A percentile compares a stretch with the other conserved stretches of the same genome.
Evolutionary conservation across 2,888 invertebrate species (phyloP).

Genomic region (Philaethria dido): DNA sequence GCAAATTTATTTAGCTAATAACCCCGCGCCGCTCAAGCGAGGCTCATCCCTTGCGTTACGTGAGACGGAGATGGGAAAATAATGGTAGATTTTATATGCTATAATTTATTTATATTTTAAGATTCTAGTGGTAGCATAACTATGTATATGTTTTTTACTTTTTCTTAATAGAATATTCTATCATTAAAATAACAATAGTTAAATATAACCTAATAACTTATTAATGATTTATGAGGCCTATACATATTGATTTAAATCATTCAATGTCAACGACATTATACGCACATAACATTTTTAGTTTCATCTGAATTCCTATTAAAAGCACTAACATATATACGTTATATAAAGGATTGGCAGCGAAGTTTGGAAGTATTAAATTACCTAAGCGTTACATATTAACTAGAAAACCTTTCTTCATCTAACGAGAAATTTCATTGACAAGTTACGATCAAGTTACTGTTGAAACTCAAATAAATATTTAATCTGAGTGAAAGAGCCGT

Average conservation of each 20-base stretch:
- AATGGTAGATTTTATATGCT: constrained; percentile 27
- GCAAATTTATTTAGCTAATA: constrained; percentile 84
- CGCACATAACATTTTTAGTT: neutral
- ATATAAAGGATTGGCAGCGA: neutral
- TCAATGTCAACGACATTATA: too few species aligned
- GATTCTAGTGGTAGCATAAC: neutral
- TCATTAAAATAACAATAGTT: too few species aligned
- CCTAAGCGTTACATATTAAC: constrained; percentile 27
- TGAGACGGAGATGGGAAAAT: constrained; percentile 46
- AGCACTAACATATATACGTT: neutral
- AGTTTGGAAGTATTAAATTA: constrained; percentile 21
- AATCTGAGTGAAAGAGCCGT: constrained; percentile 70
- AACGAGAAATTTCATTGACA: constrained; percentile 53
- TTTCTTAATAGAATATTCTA: too few species aligned
- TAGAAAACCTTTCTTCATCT: constrained; percentile 34
- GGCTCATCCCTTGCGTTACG: constrained; percentile 62
- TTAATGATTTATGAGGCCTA: too few species aligned
- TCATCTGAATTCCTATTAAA: neutral
- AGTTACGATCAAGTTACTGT: constrained; percentile 54
- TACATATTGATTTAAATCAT: too few species aligned
- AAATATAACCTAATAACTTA: too few species aligned
- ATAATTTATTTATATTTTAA: constrained; percentile 24
- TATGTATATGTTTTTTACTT: neutral
- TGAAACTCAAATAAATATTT: constrained; percentile 73
- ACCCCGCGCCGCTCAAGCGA: constrained; percentile 61